Conservation (phyloP, 2,888 invertebrate species). For the Vandiemenella viatica region DNA sequence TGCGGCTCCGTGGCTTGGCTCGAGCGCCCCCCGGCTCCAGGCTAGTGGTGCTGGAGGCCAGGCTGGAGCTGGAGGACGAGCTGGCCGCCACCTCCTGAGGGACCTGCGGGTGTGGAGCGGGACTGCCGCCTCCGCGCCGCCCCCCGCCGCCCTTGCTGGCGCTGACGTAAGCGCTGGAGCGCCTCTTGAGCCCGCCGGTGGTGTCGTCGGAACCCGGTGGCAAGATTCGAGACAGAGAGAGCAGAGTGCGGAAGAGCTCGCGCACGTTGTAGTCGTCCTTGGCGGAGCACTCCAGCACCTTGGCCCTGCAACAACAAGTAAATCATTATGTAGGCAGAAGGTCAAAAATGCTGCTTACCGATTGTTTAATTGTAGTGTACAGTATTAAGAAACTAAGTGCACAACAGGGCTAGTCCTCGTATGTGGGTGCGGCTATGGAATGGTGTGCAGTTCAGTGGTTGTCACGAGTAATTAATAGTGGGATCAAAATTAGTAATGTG, state of each 20-base stretch:
- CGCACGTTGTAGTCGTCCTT: slow-evolving; percentile 63
- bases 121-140: slow-evolving; percentile 27
- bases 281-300: slow-evolving; percentile 62
- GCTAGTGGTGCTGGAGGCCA: slow-evolving; percentile 25
- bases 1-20: slow-evolving; percentile 50
- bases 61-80: slow-evolving; percentile 22
- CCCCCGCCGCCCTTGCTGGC: slow-evolving; percentile 32
- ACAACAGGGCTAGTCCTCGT: no score
- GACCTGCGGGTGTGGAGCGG: slow-evolving; percentile 21
- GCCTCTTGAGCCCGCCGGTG: slow-evolving; percentile 45
- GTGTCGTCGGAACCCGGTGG: slow-evolving; percentile 42
- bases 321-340: not conserved
- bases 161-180: slow-evolving; percentile 54
- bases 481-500: no score
- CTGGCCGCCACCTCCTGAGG: slow-evolving; percentile 27
- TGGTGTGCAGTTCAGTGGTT: no score
- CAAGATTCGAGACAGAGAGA: slow-evolving; percentile 58
- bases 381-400: no score
- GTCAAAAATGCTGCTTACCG: not conserved
- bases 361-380: no score
- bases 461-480: no score
- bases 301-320: slow-evolving; percentile 41
- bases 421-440: no score
- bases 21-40: slow-evolving; percentile 25
- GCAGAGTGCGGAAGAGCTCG: slow-evolving; percentile 65